Conservation (phyloP, 2,888 invertebrate species). For the Stenodema calcarata region DNA sequence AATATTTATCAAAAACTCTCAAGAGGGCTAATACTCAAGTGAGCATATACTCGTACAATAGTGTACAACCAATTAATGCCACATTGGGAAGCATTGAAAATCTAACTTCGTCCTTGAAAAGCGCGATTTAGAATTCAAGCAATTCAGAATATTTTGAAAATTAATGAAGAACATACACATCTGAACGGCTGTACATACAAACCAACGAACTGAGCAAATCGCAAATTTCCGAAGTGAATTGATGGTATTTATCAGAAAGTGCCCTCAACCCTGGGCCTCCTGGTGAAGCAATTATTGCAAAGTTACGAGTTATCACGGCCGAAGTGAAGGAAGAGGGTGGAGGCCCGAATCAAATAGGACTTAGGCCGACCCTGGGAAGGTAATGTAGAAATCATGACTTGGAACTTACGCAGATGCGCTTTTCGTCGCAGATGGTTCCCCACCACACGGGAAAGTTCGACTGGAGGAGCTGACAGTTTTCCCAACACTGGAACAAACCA, state of each 20-base stretch:
- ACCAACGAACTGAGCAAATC: no score
- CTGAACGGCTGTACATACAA: no score
- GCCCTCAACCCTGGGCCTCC: background rate
- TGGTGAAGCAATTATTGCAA: conserved; percentile 39
- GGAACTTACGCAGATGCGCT: conserved; percentile 74
- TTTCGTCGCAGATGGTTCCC: conserved; percentile 75
- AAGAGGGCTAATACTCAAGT: no score
- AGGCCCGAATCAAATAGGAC: conserved; percentile 11
- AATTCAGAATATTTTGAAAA: no score
- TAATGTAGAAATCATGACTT: conserved; percentile 32
- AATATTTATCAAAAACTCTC: no score
- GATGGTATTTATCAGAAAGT: background rate
- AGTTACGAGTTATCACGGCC: conserved; percentile 31
- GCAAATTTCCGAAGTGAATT: no score
- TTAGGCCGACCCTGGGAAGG: conserved; percentile 16
- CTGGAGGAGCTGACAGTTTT: conserved; percentile 76
- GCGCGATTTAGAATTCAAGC: no score
- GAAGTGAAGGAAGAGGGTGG: background rate
- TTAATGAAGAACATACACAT: no score
- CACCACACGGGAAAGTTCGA: conserved; percentile 77
- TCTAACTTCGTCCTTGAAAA: no score
- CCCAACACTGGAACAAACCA: conserved; percentile 70
- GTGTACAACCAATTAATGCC: no score
- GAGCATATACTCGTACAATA: no score
- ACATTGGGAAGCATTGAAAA: no score